These are phyloP conservation scores for Metopia argyrocephala DNA, from an alignment of 2,888 invertebrate species.

Conservation along the genomic window DNA sequence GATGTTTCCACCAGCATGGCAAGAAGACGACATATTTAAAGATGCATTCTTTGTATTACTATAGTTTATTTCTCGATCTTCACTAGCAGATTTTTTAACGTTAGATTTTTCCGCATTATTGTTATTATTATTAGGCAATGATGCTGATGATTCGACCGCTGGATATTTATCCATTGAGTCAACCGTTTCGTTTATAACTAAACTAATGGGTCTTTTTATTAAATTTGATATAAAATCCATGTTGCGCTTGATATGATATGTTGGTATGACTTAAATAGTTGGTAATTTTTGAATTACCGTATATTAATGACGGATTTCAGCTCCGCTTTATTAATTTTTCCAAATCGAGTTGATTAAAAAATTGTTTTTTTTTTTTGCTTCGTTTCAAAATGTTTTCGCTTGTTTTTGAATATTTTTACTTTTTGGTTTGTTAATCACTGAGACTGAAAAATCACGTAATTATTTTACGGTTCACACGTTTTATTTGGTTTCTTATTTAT, in stretches of 20 bases:
- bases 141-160: slow-evolving; percentile 19
- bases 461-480: slow-evolving; percentile 58
- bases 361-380: slow-evolving; percentile 8
- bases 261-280: neutral
- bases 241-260: slow-evolving; percentile 4
- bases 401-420: neutral
- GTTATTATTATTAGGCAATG: slow-evolving; percentile 30
- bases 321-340: slow-evolving; percentile 56
- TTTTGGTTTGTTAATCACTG: slow-evolving; percentile 47
- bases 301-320: slow-evolving; percentile 38
- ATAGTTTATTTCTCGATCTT: neutral
- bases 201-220: slow-evolving; percentile 75
- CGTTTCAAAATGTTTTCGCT: neutral
- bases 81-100: slow-evolving; percentile 2
- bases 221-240: slow-evolving; percentile 78
- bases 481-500: slow-evolving; percentile 27
- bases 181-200: slow-evolving; percentile 66
- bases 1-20: slow-evolving; percentile 33
- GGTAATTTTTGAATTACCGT: neutral
- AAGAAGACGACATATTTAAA: slow-evolving; percentile 38
- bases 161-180: slow-evolving; percentile 45
- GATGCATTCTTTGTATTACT: slow-evolving; percentile 10
- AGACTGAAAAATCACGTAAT: slow-evolving; percentile 62
- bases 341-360: slow-evolving; percentile 33
- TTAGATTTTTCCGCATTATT: neutral